phyloP scores from a whole-genome alignment of 2,888 invertebrate genomes.

The Cecidostiba fungosa region DNA sequence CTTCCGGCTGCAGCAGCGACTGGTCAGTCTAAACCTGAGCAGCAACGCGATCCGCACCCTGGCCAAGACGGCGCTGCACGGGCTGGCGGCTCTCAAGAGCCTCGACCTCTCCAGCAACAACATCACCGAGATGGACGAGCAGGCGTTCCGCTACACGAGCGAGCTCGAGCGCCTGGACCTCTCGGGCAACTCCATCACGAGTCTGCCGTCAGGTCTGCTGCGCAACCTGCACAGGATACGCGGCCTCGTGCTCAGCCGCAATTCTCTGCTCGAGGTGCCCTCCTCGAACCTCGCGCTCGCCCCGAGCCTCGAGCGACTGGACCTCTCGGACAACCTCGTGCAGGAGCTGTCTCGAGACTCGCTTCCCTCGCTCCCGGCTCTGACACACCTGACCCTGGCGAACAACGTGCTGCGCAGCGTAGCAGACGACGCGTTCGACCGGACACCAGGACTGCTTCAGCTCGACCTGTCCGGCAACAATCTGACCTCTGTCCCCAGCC shows the following conservation, averaged over 20 bases:
- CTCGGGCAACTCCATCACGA: constrained; percentile 88
- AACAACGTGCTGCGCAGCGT: constrained; percentile 89
- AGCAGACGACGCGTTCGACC: constrained; percentile 88
- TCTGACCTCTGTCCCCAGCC: constrained; percentile 88
- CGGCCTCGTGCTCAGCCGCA: constrained; percentile 88
- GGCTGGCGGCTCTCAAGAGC: constrained; percentile 85
- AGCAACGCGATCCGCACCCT: constrained; percentile 87
- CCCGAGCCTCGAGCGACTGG: constrained; percentile 86
- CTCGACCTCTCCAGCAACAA: constrained; percentile 90
- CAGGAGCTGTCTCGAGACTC: constrained; percentile 87
- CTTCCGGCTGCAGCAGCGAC: constrained; percentile 88
- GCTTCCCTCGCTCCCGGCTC: constrained; percentile 87
- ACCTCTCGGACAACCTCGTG: constrained; percentile 90
- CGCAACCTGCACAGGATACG: constrained; percentile 86
- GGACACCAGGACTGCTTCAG: constrained; percentile 86
- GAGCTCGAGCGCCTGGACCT: constrained; percentile 88
- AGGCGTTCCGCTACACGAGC: constrained; percentile 90
- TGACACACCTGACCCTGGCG: constrained; percentile 87
- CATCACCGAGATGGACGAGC: constrained; percentile 87
- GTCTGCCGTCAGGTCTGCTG: constrained; percentile 87
- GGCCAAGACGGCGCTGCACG: constrained; percentile 89
- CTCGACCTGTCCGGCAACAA: constrained; percentile 92
- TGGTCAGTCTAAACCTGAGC: constrained; percentile 89
- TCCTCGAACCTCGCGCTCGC: constrained; percentile 86
- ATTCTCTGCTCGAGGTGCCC: constrained; percentile 90